These are phyloP conservation scores for Peromyscus attwateri DNA, from an alignment of 2,797 vertebrate genomes.

Conservation along the genomic window DNA sequence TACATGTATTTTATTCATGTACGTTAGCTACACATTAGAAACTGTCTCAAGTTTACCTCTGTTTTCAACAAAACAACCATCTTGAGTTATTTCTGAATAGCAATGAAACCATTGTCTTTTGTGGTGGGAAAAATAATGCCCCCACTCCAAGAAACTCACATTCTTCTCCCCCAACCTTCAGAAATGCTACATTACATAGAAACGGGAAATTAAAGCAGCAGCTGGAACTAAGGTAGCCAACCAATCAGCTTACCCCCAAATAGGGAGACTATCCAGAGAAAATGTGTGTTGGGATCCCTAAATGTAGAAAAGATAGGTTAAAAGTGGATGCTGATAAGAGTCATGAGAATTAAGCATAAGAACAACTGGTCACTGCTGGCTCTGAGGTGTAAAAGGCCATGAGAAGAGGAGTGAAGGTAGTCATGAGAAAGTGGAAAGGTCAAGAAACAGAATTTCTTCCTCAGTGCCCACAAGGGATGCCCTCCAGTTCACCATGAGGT, in stretches of 20 bases:
- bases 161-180: neutral
- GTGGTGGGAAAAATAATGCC: neutral
- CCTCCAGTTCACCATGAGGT: neutral
- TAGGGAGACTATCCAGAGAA: neutral
- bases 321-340: neutral
- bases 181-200: neutral
- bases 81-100: neutral
- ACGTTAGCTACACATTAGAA: neutral
- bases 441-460: neutral
- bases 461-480: neutral
- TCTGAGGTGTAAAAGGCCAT: neutral
- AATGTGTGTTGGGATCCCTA: neutral
- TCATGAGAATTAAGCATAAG: neutral
- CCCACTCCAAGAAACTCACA: neutral
- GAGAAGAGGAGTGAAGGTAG: neutral
- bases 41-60: neutral
- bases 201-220: neutral
- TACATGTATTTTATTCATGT: neutral
- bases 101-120: neutral
- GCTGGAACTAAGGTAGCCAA: neutral
- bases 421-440: neutral
- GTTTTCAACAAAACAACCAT: neutral
- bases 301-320: neutral
- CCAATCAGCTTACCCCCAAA: neutral
- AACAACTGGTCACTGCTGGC: neutral